Evolutionary conservation across 2,888 invertebrate species (phyloP).

Genomic region (Pristionchus exspectatus): DNA sequence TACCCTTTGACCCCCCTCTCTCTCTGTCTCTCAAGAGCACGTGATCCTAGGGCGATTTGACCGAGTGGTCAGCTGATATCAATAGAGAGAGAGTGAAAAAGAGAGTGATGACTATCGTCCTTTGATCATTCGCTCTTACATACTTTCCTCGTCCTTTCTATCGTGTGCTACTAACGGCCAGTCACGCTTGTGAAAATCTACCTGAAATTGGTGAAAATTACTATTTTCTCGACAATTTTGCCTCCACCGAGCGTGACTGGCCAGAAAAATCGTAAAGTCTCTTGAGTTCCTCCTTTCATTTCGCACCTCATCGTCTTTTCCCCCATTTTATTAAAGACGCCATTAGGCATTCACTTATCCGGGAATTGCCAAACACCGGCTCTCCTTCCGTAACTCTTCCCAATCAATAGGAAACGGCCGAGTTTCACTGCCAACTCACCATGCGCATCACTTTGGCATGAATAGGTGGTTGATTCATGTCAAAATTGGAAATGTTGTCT

Average conservation of each 20-base stretch:
- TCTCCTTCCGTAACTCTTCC: background rate
- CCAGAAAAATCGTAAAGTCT: background rate
- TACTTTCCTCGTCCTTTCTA: background rate
- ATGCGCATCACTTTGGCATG: background rate
- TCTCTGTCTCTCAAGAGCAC: background rate
- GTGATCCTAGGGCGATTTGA: background rate
- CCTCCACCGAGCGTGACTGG: background rate
- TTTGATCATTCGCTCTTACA: background rate
- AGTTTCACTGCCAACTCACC: background rate
- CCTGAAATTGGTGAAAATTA: background rate
- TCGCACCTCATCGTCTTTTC: background rate
- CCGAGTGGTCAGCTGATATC: background rate
- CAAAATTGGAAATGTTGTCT: background rate
- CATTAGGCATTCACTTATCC: background rate
- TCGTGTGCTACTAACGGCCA: background rate
- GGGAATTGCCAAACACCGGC: background rate
- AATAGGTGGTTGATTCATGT: background rate
- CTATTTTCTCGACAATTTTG: background rate
- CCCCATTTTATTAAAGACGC: conserved; percentile 4
- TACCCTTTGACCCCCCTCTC: too few relatives aligned
- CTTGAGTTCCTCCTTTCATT: background rate
- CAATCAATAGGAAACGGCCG: background rate
- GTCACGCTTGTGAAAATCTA: background rate
- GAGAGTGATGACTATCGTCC: background rate
- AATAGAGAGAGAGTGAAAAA: background rate